Base-by-base conservation (phyloP, 2,888 invertebrate species). In the Lepidochrysops patricia region DNA sequence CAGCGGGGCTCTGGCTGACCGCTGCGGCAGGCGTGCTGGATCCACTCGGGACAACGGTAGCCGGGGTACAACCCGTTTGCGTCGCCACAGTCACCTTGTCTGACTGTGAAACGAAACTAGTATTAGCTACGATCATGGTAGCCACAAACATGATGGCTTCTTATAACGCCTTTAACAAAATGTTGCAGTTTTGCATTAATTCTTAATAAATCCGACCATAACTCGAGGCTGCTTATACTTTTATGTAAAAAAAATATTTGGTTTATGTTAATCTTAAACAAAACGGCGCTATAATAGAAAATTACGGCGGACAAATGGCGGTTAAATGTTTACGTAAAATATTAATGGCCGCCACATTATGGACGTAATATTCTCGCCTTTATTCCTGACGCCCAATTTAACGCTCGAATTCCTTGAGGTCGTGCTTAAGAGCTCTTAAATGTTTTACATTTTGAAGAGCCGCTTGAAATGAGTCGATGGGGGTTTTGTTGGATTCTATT, bases 61-160 rank as follows among this genome's bases (percentile, higher is more conserved):
- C 92, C 0, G 95, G 92, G 2, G 93, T 91, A 71, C 95, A 95
- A 26, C 95, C 95, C 0, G 96, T 96, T 82, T 96, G 96, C 2
- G 96, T 96, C 12, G 95, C 96, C 9, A 96, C 96, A 32, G 95
- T 96, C 63, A 95, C 95, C 79, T 94, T 89, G 66, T 88, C 88
- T 25, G 88, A 88, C 88, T 88, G 78, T 61, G 60, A 62, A 58
- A 25, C 15, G 2, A 37, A 19, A 9, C 12, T 43, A n/a, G n/a
- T n/a, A n/a, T n/a, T n/a, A n/a, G n/a, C n/a, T n/a, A n/a, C n/a
- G n/a, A n/a, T n/a, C n/a, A n/a, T n/a, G n/a, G n/a, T n/a, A n/a
- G n/a, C n/a, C n/a, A n/a, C n/a, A n/a, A n/a, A n/a, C n/a, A n/a
- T n/a, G n/a, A n/a, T n/a, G n/a, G n/a, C n/a, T n/a, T n/a, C n/a